Evolutionary conservation across 2,113 vertebrate species (phyloP), one percentile per base, ranked within the genome.

Genomic region (Vimba vimba): DNA sequence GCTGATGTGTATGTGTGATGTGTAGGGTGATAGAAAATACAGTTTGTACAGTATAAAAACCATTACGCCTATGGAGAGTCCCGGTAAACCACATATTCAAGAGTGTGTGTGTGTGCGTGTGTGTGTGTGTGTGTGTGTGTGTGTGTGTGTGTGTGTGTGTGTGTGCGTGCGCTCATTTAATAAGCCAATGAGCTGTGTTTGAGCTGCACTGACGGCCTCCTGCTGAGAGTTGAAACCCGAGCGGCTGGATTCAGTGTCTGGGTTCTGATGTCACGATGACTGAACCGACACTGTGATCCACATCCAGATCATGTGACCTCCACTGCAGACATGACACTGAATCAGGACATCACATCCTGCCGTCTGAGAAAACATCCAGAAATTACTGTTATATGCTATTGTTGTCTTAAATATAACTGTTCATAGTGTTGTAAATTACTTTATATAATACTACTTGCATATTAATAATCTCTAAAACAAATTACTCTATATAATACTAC

Each of bases 211-310:
- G 39, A 64, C 9, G 88, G 71, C 88, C 59, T n/a, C 81, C 86
- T 66, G 39, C 4, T 27, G 66, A 60, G 73, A 36, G 52, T 19
- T n/a, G 94, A 93, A 95, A 95, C 90, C 83, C 25, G 93, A 95
- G 92, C 91, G 33, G 83, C 92, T 88, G 77, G 89, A 92, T 94
- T 93, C 88, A 88, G 90, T 95, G 93, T 82, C 39, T 77, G 43
- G 47, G 78, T 55, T 2, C 57, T 19, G 27, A 21, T 60, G 50
- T 69, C 68, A 43, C 19, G 9, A 23, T 43, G 68, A 71, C 33
- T 39, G 62, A 66, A 66, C 25, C 60, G 25, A 15, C 62, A 66
- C n/a, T 0, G 12, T 50, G 47, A 4, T 50, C 47, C 60, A 12
- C 27, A 55, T 66, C 64, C 27, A 66, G 17, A 69, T 69, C 30